Base-by-base conservation (phyloP, 2,113 vertebrate genomes). In the Lamprotornis superbus region DNA sequence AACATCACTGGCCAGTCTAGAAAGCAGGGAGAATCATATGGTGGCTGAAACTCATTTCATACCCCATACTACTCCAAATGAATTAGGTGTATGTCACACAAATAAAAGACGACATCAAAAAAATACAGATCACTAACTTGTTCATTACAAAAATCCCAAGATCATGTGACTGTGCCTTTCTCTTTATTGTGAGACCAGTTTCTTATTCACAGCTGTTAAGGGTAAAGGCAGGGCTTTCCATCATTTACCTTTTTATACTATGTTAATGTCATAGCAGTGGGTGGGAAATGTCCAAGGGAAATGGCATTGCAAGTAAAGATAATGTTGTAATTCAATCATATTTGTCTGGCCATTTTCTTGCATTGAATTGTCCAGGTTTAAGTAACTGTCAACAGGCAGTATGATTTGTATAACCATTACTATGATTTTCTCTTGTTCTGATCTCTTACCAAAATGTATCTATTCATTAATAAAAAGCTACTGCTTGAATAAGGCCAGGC, bases 281-380 rank as follows among this genome's bases (percentile, higher is more conserved):
- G 86, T 82, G 64, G 74, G 57, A 96, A 96, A 94, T 65, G 70
- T 78, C 92, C 91, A 87, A 86, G 77, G 84, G 90, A 97, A 96
- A 96, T 73, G 44, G 15, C 93, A 90, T 95, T 96, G 89, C 49
- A 70, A 95, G 65, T 46, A 89, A 94, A 91, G 68, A 55, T 70
- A 90, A 30, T 91, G 96, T 37, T 86, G 35, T 74, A 83, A 91
- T 92, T 92, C 57, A 69, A 12, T 83, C 69, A 25, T 44, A 77
- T 82, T 92, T 80, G 61, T 78, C 64, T 88, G 83, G 77, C 33
- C 37, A 57, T 88, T 94, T 83, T 94, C 46, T 90, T 63, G 18
- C 17, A 90, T 37, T 83, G 23, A 42, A 74, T 92, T 95, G 50
- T 77, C 75, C 91, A 94, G 74, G 70, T 89, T 87, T 79, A 77